Evolutionary conservation across 1,140 invertebrate species (phyloP), one percentile per base, ranked within the genome.

Genomic region (Agraylea sexmaculata): DNA sequence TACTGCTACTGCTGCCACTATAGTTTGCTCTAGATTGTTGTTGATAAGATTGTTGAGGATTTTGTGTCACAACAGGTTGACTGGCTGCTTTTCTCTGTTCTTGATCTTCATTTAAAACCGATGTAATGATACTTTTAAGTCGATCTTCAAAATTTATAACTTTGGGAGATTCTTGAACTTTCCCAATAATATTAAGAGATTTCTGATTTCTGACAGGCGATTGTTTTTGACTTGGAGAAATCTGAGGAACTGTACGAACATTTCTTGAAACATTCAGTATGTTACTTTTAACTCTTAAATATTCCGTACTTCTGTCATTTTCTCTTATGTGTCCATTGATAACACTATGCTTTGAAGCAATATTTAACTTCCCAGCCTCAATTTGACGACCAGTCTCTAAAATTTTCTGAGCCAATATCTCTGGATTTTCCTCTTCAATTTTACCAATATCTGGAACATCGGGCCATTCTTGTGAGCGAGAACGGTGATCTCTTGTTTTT

Each of bases 81-180:
- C 60, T 55, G 29, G 58, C 56, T 20, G 62, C 59, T 42, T 65
- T 66, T 12, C 63, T 53, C 38, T 68, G 64, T 46, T 67, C 64
- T 50, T 80, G 74, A 58, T 89, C 84, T 55, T 90, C 87, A 58
- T 91, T 90, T 3, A 93, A 58, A 13, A 87, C 85, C 25, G 81
- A 87, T 3, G 87, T 90, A 37, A 93, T 91, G 34, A 93, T 90
- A 58, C 81, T 87, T 59, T 91, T 90, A 3, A 93, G 67, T n/a
- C 87, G 70, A 58, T 91, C 87, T 57, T 92, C 87, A 56, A 88
- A 91, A 59, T 90, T 87, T 15, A 80, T 79, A 16, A 88, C 81
- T 52, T 82, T 77, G 0, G 83, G 83, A 11, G 85, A 80, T 56
- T 87, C 82, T 51, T 83, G 78, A 41, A 71, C 70, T 47, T 66